Conservation (phyloP, 2,113 vertebrate genomes). For the Cyanistes caeruleus region DNA sequence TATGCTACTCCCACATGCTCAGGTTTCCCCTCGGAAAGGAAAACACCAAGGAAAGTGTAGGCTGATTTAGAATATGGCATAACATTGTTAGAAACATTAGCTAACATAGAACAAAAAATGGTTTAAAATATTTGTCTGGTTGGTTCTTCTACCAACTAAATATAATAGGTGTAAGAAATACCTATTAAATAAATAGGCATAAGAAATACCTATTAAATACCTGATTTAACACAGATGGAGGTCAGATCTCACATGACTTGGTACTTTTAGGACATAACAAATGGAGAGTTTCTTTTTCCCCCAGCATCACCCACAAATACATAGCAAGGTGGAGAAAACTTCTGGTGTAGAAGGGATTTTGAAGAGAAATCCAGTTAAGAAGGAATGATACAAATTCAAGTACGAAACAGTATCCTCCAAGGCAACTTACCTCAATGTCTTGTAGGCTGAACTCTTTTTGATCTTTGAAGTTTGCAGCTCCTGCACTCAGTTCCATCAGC, state of each 20-base stretch:
- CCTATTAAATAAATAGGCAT: neutral
- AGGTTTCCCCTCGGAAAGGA: neutral
- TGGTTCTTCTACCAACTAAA: neutral
- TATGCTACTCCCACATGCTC: neutral
- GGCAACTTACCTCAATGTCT: conserved; percentile 89
- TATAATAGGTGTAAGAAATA: neutral
- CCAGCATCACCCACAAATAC: neutral
- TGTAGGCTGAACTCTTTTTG: conserved; percentile 98
- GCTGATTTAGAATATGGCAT: neutral
- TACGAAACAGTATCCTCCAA: neutral
- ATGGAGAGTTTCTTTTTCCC: neutral
- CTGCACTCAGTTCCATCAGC: conserved; percentile 97
- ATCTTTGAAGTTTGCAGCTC: conserved; percentile 95
- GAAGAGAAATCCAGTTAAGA: neutral
- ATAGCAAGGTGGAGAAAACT: neutral
- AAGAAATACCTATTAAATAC: neutral
- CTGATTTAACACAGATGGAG: neutral
- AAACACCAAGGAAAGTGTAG: neutral
- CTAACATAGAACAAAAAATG: neutral
- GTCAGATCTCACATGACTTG: neutral
- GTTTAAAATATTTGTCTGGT: neutral
- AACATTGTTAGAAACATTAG: neutral
- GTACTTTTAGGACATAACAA: neutral
- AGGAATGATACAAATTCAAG: neutral
- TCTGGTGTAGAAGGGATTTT: neutral